Base-by-base conservation (phyloP, 2,113 vertebrate genomes). In the Choloepus hoffmanni region DNA sequence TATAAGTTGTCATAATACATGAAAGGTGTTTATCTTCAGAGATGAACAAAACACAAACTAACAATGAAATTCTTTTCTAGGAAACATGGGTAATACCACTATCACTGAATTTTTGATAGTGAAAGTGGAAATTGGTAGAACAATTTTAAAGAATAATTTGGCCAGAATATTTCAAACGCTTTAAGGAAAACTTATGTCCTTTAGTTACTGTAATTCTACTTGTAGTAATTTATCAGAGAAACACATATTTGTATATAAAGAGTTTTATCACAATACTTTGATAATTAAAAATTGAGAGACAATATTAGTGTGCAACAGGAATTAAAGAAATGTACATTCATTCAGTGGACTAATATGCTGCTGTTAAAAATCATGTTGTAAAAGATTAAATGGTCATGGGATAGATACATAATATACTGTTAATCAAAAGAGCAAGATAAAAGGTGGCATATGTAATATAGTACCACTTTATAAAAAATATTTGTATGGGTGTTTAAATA, bases 101-200 rank as follows among this genome's bases (percentile, higher is more conserved):
- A 19, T 78, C 40, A 72, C 40, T 86, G 53, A 62, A 36, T 87
- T 73, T 28, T 55, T 45, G 63, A n/a, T 26, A 94, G 3, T 82
- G 26, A 67, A 77, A 78, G 50, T 93, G 5, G 53, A 88, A 73
- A 70, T 77, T 53, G 9, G 36, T 70, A 48, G 28, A 55, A 72
- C 2, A 89, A 1, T 72, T 65, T 72, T 94, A 77, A 91, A 88
- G 33, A 48, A 50, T 91, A 89, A 58, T 95, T 92, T 79, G 21
- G 33, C 30, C 68, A 7, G 24, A 65, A 12, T 81, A 9, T 58
- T 81, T 40, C 23, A 81, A 24, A 85, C 63, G 45, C 50, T 13
- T 77, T 79, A 74, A 76, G 19, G 12, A 79, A 36, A 81, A 33
- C n/a, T 74, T 88, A 48, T 83, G 10, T 73, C 74, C 67, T 67